Conservation (phyloP, 2,797 vertebrate species). For the Syndactyla subalaris region DNA sequence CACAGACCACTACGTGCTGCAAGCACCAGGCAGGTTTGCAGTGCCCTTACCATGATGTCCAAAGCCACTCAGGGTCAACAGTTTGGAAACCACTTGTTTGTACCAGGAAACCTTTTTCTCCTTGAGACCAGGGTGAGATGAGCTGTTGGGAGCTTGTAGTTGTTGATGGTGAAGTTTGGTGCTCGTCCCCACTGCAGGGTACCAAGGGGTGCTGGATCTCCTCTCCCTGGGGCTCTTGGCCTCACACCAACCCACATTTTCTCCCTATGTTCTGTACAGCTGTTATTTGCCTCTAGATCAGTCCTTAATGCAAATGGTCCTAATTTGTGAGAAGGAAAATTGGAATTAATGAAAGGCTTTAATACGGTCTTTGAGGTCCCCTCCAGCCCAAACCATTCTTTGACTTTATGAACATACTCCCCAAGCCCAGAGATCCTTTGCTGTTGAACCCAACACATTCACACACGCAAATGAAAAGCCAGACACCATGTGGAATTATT, state of each 20-base stretch:
- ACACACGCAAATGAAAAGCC: neutral
- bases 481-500: neutral
- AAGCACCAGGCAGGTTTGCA: neutral
- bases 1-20: fast-evolving
- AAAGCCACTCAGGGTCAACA: neutral
- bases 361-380: neutral
- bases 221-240: neutral
- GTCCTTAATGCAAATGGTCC: neutral
- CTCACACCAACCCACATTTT: neutral
- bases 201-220: neutral
- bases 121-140: neutral
- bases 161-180: neutral
- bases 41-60: neutral
- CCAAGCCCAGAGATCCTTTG: neutral
- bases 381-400: neutral
- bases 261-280: neutral
- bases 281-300: neutral
- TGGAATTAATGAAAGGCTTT: neutral
- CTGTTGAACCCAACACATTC: neutral
- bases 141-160: neutral
- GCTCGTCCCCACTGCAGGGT: neutral
- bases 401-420: neutral
- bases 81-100: neutral
- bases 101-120: neutral
- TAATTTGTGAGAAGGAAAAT: neutral